Conservation (phyloP, 2,113 vertebrate genomes). For the Etia nguti region DNA sequence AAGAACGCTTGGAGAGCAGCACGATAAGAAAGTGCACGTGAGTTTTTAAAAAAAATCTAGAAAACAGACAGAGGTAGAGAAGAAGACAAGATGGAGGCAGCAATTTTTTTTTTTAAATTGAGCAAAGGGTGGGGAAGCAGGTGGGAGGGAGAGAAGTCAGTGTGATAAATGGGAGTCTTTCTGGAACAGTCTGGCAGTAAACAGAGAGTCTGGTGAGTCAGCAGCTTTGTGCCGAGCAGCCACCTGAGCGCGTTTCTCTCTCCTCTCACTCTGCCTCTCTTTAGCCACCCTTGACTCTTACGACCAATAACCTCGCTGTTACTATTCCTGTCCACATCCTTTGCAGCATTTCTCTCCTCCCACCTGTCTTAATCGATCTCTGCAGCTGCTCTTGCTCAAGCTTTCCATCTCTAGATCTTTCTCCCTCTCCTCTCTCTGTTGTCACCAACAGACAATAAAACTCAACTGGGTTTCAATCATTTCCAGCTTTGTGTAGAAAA, state of each 20-base stretch:
- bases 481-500: not conserved
- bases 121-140: not conserved
- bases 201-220: conserved; percentile 34
- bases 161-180: conserved; percentile 18
- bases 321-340: conserved; percentile 19
- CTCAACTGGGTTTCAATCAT: not conserved
- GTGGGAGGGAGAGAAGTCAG: not conserved
- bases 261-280: not conserved
- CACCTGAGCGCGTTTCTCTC: not conserved
- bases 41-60: not conserved
- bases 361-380: not conserved
- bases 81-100: not conserved
- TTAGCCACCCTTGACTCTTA: not conserved
- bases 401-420: not conserved
- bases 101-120: not conserved
- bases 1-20: not conserved
- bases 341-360: not conserved
- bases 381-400: not conserved
- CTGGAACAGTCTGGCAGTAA: conserved; percentile 17
- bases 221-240: not conserved
- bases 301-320: not conserved
- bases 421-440: not conserved
- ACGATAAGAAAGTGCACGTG: not conserved
- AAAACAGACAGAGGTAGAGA: not conserved
- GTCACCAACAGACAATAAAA: not conserved